Conservation (phyloP, 2,888 invertebrate genomes). For the Apotomis capreana region DNA sequence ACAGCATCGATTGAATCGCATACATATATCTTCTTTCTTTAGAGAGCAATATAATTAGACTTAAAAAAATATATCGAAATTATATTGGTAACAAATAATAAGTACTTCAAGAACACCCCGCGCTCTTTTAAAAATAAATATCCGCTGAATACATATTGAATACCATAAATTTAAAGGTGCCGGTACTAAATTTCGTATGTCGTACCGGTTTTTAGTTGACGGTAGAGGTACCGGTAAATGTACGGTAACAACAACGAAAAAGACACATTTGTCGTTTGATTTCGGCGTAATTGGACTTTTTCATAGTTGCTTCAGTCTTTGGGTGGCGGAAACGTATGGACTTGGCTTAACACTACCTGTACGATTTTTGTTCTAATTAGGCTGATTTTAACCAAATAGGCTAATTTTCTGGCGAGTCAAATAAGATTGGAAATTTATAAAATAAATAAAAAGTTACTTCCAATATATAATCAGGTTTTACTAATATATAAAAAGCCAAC, state of each 20-base stretch:
- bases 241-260: conserved; percentile 1
- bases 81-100: conserved; percentile 28
- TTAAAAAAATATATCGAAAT: background rate
- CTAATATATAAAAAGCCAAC: too few species aligned
- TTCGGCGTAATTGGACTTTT: background rate
- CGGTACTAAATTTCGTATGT: too few species aligned
- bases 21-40: too few species aligned
- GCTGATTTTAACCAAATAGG: too few species aligned
- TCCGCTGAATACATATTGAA: background rate
- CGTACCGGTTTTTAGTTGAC: background rate
- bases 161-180: background rate
- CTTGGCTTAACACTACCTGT: too few species aligned
- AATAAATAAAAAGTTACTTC: too few species aligned
- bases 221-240: background rate
- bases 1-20: too few species aligned
- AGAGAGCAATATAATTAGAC: too few species aligned
- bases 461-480: too few species aligned
- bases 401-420: too few species aligned
- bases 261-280: background rate
- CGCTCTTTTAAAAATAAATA: conserved; percentile 9
- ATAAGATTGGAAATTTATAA: too few species aligned
- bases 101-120: conserved; percentile 28
- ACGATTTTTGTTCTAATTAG: too few species aligned
- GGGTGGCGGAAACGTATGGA: conserved; percentile 57
- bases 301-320: conserved; percentile 56